phyloP scores from a whole-genome alignment of 2,797 vertebrate species.

The Rousettus madagascariensis region DNA sequence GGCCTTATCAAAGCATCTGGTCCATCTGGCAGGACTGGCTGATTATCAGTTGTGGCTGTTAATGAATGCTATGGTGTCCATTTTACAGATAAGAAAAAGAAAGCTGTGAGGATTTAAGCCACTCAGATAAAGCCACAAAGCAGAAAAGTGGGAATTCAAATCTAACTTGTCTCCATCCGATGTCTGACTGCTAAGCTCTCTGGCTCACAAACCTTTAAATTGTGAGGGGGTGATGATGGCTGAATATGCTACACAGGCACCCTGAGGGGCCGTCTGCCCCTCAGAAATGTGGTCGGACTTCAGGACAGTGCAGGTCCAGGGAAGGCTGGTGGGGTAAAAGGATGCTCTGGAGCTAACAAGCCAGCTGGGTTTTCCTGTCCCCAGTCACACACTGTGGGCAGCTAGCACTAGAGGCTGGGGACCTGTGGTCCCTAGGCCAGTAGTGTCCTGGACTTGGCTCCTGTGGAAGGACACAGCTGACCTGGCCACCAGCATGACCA shows the following conservation, averaged over 20 bases:
- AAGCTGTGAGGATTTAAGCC: neutral
- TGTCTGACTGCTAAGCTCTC: neutral
- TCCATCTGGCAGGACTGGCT: neutral
- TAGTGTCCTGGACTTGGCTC: slow-evolving; percentile 32
- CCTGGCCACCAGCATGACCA: neutral
- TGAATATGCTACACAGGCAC: neutral
- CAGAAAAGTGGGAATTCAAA: neutral
- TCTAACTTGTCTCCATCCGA: neutral
- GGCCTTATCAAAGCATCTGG: neutral
- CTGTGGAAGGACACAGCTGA: neutral
- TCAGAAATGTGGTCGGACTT: neutral
- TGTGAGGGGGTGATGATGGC: neutral
- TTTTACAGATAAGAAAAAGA: neutral
- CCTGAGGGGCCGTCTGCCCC: neutral
- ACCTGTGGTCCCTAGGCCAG: neutral
- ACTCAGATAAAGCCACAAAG: neutral
- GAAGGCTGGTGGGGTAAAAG: neutral
- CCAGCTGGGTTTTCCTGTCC: neutral
- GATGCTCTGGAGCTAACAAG: neutral
- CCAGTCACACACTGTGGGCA: neutral
- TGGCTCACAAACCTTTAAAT: neutral
- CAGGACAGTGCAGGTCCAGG: neutral
- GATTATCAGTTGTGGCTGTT: neutral
- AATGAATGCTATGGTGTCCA: neutral
- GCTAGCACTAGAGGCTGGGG: neutral